These are phyloP conservation scores for Noctua pronuba DNA, from an alignment of 2,888 invertebrate species.

Conservation along the genomic window DNA sequence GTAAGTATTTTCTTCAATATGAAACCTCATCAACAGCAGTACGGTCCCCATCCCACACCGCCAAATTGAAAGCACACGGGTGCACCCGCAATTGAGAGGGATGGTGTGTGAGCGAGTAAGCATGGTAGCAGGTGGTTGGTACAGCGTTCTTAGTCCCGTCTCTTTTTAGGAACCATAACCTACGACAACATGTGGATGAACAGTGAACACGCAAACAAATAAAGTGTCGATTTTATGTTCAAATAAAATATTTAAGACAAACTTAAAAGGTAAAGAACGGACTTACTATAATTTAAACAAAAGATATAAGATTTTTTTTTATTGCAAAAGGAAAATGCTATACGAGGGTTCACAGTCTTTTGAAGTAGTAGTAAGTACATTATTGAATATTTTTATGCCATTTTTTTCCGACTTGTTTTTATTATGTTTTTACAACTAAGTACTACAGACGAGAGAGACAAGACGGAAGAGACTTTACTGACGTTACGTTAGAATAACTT, in stretches of 20 bases:
- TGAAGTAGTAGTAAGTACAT: too few relatives aligned
- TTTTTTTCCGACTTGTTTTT: background rate
- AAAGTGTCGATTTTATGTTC: background rate
- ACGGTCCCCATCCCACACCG: background rate
- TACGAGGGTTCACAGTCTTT: background rate
- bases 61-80: background rate
- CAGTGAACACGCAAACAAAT: background rate
- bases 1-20: background rate
- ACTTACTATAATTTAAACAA: background rate
- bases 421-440: background rate
- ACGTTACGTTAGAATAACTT: background rate
- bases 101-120: background rate
- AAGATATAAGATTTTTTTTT: background rate
- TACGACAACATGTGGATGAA: slow-evolving; percentile 1
- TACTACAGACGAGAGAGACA: too few relatives aligned
- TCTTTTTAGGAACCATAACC: slow-evolving; percentile 25
- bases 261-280: background rate
- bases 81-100: background rate
- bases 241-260: background rate
- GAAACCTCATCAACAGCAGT: background rate
- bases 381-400: too few relatives aligned
- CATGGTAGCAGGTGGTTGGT: background rate
- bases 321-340: background rate
- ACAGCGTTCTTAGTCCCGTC: background rate
- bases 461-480: background rate